Evolutionary conservation across 2,113 vertebrate species (phyloP).

Genomic region (Microcebus murinus): DNA sequence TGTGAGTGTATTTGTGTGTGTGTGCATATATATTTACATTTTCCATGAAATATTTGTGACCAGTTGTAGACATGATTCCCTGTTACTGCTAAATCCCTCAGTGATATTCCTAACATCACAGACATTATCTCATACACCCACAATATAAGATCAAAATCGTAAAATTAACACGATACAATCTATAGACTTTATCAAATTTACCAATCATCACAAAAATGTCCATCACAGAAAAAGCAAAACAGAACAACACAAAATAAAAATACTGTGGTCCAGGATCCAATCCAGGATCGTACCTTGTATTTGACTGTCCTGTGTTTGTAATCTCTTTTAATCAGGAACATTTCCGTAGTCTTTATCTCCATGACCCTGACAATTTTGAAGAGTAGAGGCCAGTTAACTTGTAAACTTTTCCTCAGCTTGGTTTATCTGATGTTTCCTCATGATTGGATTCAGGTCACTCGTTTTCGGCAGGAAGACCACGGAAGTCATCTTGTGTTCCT

Average conservation of each 20-base stretch:
- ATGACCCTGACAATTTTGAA: background rate
- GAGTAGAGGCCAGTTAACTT: background rate
- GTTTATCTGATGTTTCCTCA: background rate
- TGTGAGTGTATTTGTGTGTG: background rate
- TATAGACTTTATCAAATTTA: background rate
- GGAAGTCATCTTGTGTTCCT: background rate
- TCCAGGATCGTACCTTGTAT: background rate
- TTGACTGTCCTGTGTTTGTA: background rate
- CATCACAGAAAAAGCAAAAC: background rate
- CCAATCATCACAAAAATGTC: background rate
- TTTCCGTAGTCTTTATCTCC: background rate
- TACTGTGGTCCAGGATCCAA: background rate
- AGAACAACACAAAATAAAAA: background rate
- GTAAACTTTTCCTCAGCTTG: background rate
- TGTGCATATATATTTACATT: background rate
- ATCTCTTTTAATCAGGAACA: background rate
- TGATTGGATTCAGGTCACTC: background rate
- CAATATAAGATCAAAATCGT: background rate
- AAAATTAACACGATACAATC: background rate
- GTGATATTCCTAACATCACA: background rate
- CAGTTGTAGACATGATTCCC: background rate
- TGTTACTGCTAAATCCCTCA: background rate
- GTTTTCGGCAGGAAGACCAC: background rate
- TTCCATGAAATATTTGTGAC: background rate
- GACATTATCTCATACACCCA: background rate